phyloP scores from a whole-genome alignment of 2,797 vertebrate species.

The Dryobates pubescens region DNA sequence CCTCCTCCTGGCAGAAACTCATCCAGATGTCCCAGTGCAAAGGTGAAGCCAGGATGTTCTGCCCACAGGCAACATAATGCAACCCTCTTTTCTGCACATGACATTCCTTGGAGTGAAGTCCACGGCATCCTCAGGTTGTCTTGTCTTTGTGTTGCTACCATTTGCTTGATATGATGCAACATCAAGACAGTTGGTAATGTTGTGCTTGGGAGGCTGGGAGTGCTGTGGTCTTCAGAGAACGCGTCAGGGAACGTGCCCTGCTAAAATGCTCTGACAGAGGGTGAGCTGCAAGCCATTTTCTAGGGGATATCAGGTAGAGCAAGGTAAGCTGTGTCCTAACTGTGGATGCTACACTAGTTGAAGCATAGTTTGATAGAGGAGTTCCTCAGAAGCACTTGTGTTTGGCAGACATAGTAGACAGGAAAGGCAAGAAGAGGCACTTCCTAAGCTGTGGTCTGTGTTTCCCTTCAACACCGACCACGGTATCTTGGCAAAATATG shows the following conservation, averaged over 20 bases:
- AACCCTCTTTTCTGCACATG: background rate
- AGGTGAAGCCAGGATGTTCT: background rate
- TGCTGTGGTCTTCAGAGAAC: background rate
- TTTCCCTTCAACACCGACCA: background rate
- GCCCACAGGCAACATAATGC: background rate
- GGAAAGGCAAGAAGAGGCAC: background rate
- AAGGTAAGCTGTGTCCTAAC: background rate
- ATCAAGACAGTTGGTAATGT: background rate
- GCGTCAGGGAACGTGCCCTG: background rate
- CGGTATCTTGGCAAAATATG: background rate
- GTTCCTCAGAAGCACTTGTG: background rate
- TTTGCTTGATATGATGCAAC: background rate
- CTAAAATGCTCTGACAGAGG: background rate
- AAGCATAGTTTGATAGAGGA: background rate
- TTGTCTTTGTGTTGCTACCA: background rate
- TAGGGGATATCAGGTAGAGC: background rate
- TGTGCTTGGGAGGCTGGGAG: background rate
- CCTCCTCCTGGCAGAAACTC: background rate
- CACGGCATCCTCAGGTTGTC: background rate
- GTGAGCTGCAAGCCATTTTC: accelerated
- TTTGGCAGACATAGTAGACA: background rate
- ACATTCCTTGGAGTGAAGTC: background rate
- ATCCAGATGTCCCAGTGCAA: background rate
- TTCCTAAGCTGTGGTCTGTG: background rate
- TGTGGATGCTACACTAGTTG: background rate